Evolutionary conservation across 2,797 vertebrate species (phyloP).

Genomic region (Lates japonicus): DNA sequence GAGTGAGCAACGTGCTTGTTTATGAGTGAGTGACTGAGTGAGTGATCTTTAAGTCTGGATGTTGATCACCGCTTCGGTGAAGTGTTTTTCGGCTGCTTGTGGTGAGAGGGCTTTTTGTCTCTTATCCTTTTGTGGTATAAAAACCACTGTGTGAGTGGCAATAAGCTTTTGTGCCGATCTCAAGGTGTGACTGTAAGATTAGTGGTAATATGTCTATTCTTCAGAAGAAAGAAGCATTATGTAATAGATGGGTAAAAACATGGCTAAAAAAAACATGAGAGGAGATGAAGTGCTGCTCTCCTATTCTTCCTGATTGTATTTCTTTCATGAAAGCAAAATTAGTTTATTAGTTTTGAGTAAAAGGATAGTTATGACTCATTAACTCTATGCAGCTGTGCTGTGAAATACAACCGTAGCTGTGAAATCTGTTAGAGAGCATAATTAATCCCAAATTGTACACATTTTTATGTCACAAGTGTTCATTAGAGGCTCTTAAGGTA

Average conservation of each 20-base stretch:
- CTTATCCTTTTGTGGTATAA: not conserved
- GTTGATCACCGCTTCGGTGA: not conserved
- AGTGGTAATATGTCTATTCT: conserved; percentile 10
- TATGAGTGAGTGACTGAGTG: conserved; percentile 16
- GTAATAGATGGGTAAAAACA: not conserved
- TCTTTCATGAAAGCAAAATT: conserved; percentile 19
- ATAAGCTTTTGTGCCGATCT: conserved; percentile 39
- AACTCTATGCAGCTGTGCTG: not conserved
- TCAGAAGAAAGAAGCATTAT: conserved; percentile 25
- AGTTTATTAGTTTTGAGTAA: conserved; percentile 16
- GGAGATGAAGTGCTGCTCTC: not conserved
- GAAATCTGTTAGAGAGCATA: not conserved
- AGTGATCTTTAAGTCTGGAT: conserved; percentile 11
- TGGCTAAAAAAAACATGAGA: not conserved
- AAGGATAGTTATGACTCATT: conserved; percentile 28
- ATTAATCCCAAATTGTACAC: not conserved
- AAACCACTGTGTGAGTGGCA: not conserved
- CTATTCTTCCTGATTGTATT: not conserved
- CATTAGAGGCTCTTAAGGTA: not conserved
- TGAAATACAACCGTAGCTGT: not conserved
- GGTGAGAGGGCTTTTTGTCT: conserved; percentile 18
- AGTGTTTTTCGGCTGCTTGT: conserved; percentile 46
- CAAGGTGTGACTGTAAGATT: conserved; percentile 44
- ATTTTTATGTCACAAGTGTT: conserved; percentile 1
- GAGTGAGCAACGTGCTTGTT: conserved; percentile 27